Base-by-base conservation (phyloP, 37 sponge, comb jelly and placozoan species). In the Cliona cf. orientalis region DNA sequence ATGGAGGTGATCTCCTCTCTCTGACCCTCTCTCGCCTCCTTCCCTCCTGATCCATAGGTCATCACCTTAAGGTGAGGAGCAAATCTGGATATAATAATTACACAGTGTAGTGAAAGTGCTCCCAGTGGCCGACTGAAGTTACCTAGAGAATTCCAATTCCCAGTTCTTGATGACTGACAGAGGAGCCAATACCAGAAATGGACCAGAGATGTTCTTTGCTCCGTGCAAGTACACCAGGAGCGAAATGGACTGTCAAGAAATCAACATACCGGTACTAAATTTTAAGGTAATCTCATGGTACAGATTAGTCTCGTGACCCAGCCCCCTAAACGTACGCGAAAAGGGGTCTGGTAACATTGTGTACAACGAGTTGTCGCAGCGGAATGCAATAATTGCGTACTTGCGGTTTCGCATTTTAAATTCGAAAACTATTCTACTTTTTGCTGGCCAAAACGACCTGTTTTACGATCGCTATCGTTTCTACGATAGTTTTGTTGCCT, bases 141-240 rank as follows among this genome's bases (percentile, higher is more conserved):
- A 89, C 86, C 82, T 89, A 12, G 58, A 31, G 21, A 94, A 44
- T 53, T 94, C 94, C 22, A 37, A 42, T 60, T 83, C 49, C 94
- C 94, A 94, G 42, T 90, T 85, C 21, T 71, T 31, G 29, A 90
- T 69, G 55, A 94, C 86, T 12, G 87, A 86, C 33, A 93, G 87
- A 32, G 94, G 94, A 70, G 84, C 85, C 26, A 93, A 69, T 26
- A 93, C 62, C 31, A 92, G 85, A 32, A 82, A 81, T 2, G 80
- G 84, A 0, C 79, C 71, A 31, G 21, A 33, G 57, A 7, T 14
- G 7, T 69, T 74, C 19, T 5, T 38, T 11, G 36, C n/a, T 19
- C 42, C 46, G 9, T 39, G 26, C 61, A 92, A 59, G 62, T 87
- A 87, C 65, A 87, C 66, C 72, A 92, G 76, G 23, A 86, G 75